Base-by-base conservation (phyloP, 2,888 invertebrate genomes). In the Antheraea assamensis region DNA sequence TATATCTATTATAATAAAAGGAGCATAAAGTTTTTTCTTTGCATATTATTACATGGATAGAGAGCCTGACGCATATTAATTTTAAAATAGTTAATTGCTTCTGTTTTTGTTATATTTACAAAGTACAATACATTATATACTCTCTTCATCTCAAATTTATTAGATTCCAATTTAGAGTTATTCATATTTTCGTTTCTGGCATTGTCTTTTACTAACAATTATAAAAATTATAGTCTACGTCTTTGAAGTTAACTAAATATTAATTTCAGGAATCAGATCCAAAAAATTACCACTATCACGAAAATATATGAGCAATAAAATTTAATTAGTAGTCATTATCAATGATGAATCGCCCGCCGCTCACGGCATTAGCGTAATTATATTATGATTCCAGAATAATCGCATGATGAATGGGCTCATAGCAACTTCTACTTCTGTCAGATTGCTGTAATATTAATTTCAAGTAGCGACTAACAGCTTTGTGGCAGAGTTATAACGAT, bases 341-440 rank as follows among this genome's bases (percentile, higher is more conserved):
- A 83, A 86, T 90, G 90, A 91, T 87, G 86, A 89, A 90, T 90
- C 83, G 86, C 81, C 77, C 78, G 77, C 81, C 81, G 85, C 83
- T 84, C 79, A 76, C 78, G 80, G 85, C 85, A 88, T 90, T 90
- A 87, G 85, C 84, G 89, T 89, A 89, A 90, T 91, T 90, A 90
- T 91, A 89, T 88, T 88, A 88, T 90, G 91, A 90, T 92, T 90
- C 88, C 85, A 84, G 86, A 88, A 89, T 90, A 90, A 91, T 90
- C 89, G 85, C 84, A 82, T 91, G 89, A 92, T 90, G 84, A 89
- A 92, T 90, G 85, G 85, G 78, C 79, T 78, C 79, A 80, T 81
- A 78, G 80, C 79, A 87, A 88, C 83, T 87, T 87, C 82, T 81
- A 84, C 84, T 87, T 87, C 81, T 83, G 87, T 82, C 81, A 76